phyloP scores from a whole-genome alignment of 2,113 vertebrate species.

The Seriola quinqueradiata region DNA sequence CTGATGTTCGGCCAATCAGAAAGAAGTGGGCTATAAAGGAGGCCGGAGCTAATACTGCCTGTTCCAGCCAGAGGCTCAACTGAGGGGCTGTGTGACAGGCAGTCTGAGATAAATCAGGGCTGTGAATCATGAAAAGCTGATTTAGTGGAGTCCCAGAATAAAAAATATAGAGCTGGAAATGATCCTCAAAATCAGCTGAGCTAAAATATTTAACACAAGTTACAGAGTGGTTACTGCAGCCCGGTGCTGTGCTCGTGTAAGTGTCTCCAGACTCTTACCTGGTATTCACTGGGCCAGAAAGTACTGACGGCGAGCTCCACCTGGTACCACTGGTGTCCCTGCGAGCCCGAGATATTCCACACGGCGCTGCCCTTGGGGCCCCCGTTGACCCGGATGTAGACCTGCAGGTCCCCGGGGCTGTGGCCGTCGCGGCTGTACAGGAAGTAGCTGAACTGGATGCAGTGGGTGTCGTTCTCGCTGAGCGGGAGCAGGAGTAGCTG shows the following conservation, averaged over 20 bases:
- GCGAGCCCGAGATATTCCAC: constrained; percentile 93
- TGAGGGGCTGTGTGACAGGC: no score
- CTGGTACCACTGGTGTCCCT: constrained; percentile 94
- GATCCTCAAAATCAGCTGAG: background rate
- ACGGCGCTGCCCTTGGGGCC: constrained; percentile 91
- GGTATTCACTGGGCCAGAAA: constrained; percentile 98
- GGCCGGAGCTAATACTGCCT: no score
- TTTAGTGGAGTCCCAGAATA: no score
- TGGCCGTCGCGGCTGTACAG: constrained; percentile 93
- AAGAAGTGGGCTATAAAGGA: no score
- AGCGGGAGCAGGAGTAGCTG: constrained; percentile 91
- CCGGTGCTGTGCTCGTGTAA: background rate
- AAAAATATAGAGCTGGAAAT: no score
- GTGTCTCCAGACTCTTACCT: constrained; percentile 84
- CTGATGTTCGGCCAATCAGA: no score
- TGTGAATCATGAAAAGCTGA: no score
- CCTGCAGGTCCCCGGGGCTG: constrained; percentile 90
- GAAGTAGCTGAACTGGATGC: constrained; percentile 98
- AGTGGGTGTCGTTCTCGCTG: constrained; percentile 98
- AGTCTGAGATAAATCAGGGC: no score
- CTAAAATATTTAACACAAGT: background rate
- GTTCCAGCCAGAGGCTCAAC: no score
- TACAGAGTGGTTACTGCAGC: background rate
- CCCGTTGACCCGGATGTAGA: constrained; percentile 91
- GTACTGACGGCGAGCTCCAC: constrained; percentile 96